Evolutionary conservation across 2,888 invertebrate species (phyloP).

Genomic region (Stramonita haemastoma): DNA sequence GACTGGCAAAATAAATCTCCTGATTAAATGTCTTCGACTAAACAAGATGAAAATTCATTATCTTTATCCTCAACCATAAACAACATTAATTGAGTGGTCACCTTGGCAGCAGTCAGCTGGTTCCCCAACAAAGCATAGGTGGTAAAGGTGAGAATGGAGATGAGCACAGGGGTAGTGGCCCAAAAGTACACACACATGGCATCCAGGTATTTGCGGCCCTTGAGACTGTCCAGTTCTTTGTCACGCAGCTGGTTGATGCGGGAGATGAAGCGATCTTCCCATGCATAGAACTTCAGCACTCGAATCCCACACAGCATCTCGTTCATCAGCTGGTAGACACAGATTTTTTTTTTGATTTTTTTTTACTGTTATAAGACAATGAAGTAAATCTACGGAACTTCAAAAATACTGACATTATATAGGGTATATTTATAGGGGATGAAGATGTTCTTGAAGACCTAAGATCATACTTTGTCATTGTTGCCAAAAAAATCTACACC

Average conservation of each 20-base stretch:
- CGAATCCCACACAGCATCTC: conserved; percentile 92
- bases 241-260: conserved; percentile 80
- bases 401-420: too few relatives aligned
- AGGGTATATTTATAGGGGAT: too few relatives aligned
- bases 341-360: neutral
- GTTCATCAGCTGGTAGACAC: conserved; percentile 82
- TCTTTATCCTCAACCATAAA: too few relatives aligned
- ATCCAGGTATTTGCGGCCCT: conserved; percentile 94
- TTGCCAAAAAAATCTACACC: too few relatives aligned
- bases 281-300: conserved; percentile 93
- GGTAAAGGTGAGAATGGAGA: conserved; percentile 79
- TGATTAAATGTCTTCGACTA: too few relatives aligned
- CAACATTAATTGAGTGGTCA: conserved; percentile 64
- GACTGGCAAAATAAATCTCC: too few relatives aligned
- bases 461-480: too few relatives aligned
- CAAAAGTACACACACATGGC: conserved; percentile 98
- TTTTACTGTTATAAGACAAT: too few relatives aligned
- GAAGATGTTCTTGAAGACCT: too few relatives aligned
- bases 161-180: conserved; percentile 96
- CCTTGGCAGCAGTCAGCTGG: conserved; percentile 90
- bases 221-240: conserved; percentile 87
- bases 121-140: conserved; percentile 82
- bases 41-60: too few relatives aligned
- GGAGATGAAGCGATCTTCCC: conserved; percentile 91
- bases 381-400: too few relatives aligned